Base-by-base conservation (phyloP, 2,113 vertebrate genomes). In the Prionailurus viverrinus region DNA sequence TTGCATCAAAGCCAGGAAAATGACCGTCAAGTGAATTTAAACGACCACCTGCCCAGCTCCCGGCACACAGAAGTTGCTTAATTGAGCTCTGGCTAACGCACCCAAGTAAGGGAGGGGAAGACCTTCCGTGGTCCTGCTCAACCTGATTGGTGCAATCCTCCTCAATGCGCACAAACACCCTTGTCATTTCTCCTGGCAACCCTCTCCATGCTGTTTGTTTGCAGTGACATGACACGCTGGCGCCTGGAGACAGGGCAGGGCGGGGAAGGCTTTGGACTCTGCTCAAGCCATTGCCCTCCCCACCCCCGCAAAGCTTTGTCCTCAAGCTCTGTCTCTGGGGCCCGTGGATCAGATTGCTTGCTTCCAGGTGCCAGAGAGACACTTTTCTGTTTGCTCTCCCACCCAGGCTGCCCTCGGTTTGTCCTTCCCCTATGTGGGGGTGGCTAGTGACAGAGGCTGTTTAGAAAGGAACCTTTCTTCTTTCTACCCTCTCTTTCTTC, bases 341-440 rank as follows among this genome's bases (percentile, higher is more conserved):
- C 95, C 80, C 51, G n/a, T 1, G 21, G 97, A 97, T 97, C 97
- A 96, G 94, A 85, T 97, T 96, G 94, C 95, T 96, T 74, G 71
- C 90, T 96, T 95, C 81, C 92, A 97, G 92, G 94, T 97, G 97
- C 90, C 96, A 96, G 90, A 97, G 92, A 97, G 97, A 97, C 95
- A 96, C 92, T 93, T 92, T 91, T 93, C 66, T 97, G 88, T 98
- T 97, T 98, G 90, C 74, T 96, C 69, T 96, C 87, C 97, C 90
- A 82, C 96, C 76, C 87, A 96, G 87, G 84, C 31, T 96, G 95
- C 92, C 92, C 97, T 96, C 31, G 0, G 27, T 82, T 91, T 96
- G 96, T 84, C 90, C 96, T 97, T 92, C 39, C 58, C 86, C 53
- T 41, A 31, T 55, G 61, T 96, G 76, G 90, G 79, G 85, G 66